Percentiles rank a stretch among this genome's conserved stretches.
These are phyloP conservation scores for Tychaedon coryphoeus DNA, from an alignment of 2,113 vertebrate genomes.

Conservation along the genomic window DNA sequence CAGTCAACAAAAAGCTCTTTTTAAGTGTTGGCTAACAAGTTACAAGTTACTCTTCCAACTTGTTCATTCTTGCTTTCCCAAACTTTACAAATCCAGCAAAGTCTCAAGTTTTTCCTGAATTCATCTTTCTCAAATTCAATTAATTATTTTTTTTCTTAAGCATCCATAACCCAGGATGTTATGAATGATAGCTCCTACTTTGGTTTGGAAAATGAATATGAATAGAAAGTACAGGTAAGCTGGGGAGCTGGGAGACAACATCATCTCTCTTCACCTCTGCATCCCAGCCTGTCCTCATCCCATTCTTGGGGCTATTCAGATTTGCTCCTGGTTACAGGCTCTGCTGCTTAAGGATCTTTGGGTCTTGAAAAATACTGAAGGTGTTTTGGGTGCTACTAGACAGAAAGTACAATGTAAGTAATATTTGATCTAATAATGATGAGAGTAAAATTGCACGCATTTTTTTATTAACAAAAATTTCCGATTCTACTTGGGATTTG, in stretches of 20 bases:
- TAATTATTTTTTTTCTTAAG: background rate
- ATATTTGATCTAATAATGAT: background rate
- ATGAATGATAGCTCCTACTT: background rate
- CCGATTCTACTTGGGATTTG: background rate
- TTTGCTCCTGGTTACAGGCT: background rate
- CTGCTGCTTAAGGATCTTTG: background rate
- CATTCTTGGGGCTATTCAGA: accelerated
- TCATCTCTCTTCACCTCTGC: background rate
- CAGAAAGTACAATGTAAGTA: background rate
- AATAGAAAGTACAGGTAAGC: background rate
- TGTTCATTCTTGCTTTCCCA: background rate
- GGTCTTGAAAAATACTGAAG: background rate
- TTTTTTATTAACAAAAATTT: background rate
- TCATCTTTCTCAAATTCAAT: accelerated
- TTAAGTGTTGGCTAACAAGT: background rate
- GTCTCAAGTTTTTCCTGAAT: background rate
- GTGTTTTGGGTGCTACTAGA: background rate
- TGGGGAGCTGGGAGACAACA: background rate
- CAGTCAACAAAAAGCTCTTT: accelerated
- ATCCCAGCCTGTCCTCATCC: background rate
- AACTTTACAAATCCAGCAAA: background rate
- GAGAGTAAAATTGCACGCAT: background rate
- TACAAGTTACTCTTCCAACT: background rate
- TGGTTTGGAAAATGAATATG: background rate
- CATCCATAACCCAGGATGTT: background rate